Evolutionary conservation across 1,140 invertebrate genomes (phyloP).

Genomic region (Diploscapter pachys): DNA sequence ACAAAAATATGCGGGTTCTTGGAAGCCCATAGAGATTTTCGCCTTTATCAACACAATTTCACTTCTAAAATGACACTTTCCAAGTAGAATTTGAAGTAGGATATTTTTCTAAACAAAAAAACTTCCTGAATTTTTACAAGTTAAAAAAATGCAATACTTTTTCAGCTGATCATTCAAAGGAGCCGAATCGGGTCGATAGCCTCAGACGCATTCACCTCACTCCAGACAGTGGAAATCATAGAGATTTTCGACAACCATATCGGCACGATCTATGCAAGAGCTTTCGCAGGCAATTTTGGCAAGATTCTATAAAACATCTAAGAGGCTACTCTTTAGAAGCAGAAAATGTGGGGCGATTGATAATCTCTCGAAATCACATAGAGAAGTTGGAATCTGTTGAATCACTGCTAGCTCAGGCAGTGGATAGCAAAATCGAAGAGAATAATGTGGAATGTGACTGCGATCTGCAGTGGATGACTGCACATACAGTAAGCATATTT

Average conservation of each 20-base stretch:
- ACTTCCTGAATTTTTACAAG: background rate
- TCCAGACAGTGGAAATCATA: conserved; percentile 26
- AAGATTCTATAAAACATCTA: background rate
- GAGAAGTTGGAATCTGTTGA: conserved; percentile 24
- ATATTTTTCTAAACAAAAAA: background rate
- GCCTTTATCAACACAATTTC: background rate
- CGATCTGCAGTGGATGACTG: conserved; percentile 29
- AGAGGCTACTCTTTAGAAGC: conserved; percentile 9
- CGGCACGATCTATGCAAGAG: conserved; percentile 20
- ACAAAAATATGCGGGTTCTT: too few species aligned
- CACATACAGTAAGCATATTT: conserved; percentile 5
- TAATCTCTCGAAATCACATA: conserved; percentile 27
- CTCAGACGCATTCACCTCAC: conserved; percentile 26
- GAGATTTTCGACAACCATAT: conserved; percentile 32
- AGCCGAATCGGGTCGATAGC: conserved; percentile 15
- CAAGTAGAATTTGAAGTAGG: background rate
- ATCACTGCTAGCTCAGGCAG: conserved; percentile 14
- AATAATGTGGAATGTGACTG: conserved; percentile 28
- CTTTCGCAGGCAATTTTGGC: conserved; percentile 8
- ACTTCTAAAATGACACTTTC: background rate
- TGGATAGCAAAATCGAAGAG: conserved; percentile 29
- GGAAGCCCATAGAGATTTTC: too few species aligned
- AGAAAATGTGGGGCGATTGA: conserved; percentile 24
- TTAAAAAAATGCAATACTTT: background rate
- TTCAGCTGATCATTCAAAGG: conserved; percentile 30